These are phyloP conservation scores for Mesopsocus fuscifrons DNA, from an alignment of 2,888 invertebrate species.

Conservation along the genomic window DNA sequence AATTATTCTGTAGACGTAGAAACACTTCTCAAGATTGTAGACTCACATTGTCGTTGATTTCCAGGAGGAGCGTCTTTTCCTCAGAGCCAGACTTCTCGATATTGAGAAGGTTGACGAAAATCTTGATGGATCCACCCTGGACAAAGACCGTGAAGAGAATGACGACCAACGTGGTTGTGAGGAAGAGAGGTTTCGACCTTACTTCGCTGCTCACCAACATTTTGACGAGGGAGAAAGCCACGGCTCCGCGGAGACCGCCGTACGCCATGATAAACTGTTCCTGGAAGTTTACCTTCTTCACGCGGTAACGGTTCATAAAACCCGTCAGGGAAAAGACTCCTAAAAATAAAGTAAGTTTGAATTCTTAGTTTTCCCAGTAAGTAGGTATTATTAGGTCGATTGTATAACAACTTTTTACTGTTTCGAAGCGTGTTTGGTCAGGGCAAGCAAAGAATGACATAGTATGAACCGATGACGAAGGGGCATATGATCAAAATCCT, in stretches of 20 bases:
- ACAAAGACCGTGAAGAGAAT: slow-evolving; percentile 39
- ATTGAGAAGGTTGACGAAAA: slow-evolving; percentile 33
- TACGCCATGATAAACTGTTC: slow-evolving; percentile 37
- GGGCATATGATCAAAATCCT: too few species aligned
- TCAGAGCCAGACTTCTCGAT: slow-evolving; percentile 27
- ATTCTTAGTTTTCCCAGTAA: too few species aligned
- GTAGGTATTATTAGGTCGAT: too few species aligned
- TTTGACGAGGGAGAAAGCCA: slow-evolving; percentile 34
- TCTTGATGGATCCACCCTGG: slow-evolving; percentile 39
- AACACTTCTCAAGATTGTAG: too few species aligned
- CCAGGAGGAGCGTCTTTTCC: slow-evolving; percentile 30
- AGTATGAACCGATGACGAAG: too few species aligned
- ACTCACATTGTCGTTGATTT: slow-evolving; percentile 31
- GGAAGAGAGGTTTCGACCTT: slow-evolving; percentile 29
- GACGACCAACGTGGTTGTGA: slow-evolving; percentile 35
- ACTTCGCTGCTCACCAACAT: slow-evolving; percentile 27
- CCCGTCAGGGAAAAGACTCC: slow-evolving; percentile 29
- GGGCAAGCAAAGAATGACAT: too few species aligned
- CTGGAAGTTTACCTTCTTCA: slow-evolving; percentile 27
- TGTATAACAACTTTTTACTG: too few species aligned
- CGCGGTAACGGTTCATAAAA: slow-evolving; percentile 28
- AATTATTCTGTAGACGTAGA: too few species aligned
- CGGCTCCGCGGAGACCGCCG: slow-evolving; percentile 37
- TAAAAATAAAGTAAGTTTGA: slow-evolving; percentile 11
- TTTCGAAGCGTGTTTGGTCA: too few species aligned